Percentiles rank a stretch among this genome's conserved stretches.
Conservation (phyloP, 2,888 invertebrate species). For the Drosophila neonasuta region DNA sequence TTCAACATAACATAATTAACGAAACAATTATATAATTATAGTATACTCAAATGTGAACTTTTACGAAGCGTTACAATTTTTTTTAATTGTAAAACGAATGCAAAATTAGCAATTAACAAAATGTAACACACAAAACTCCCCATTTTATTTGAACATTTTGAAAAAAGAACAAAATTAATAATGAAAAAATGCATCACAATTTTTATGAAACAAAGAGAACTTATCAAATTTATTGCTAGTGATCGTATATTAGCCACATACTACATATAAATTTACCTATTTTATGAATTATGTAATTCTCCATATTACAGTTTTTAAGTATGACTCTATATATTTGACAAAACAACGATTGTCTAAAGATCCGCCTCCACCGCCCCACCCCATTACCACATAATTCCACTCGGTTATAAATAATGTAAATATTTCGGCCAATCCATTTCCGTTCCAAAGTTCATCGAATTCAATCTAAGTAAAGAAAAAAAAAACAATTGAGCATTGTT, state of each 20-base stretch:
- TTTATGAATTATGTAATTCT: conserved; percentile 38
- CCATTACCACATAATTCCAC: conserved; percentile 25
- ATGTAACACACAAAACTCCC: conserved; percentile 17
- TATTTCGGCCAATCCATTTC: conserved; percentile 56
- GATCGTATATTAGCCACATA: conserved; percentile 60
- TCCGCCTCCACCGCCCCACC: conserved; percentile 17
- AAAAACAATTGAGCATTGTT: conserved; percentile 8
- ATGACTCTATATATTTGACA: conserved; percentile 18
- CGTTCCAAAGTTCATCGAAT: conserved; percentile 25
- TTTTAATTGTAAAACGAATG: conserved; percentile 54
- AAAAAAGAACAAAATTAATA: conserved; percentile 4
- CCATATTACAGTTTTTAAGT: conserved; percentile 37
- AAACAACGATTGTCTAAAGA: conserved; percentile 12
- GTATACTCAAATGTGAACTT: conserved; percentile 71
- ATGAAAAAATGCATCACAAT: neutral
- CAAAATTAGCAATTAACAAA: conserved; percentile 48
- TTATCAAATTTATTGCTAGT: conserved; percentile 69
- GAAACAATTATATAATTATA: conserved; percentile 59
- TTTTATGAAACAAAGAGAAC: conserved; percentile 36
- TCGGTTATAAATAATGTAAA: conserved; percentile 53
- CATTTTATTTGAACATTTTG: conserved; percentile 26
- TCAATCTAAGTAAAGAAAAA: conserved; percentile 3
- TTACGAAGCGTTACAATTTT: conserved; percentile 69
- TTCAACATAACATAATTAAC: conserved; percentile 57
- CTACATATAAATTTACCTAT: conserved; percentile 30